These are phyloP conservation scores for Apis dorsata DNA, from an alignment of 1,140 invertebrate species.

Conservation along the genomic window DNA sequence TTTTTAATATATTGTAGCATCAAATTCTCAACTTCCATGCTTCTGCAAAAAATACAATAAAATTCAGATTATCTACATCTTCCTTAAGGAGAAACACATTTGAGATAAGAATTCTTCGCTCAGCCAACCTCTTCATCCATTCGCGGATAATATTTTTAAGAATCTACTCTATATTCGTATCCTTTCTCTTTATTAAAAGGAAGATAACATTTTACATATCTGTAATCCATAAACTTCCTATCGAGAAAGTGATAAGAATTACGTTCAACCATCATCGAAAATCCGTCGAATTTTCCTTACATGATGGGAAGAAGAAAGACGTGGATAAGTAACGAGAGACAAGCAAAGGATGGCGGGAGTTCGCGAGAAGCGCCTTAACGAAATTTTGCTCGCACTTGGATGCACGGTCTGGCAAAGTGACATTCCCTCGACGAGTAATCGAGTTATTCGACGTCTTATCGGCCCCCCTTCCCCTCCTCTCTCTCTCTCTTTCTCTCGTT, in stretches of 20 bases:
- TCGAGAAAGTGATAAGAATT: background rate
- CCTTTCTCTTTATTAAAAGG: too few species aligned
- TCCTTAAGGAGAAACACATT: background rate
- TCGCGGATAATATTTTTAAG: too few species aligned
- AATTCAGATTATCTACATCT: background rate
- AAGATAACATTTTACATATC: too few species aligned
- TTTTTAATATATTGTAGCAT: background rate
- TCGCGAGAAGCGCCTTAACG: slow-evolving; percentile 64
- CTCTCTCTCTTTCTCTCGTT: background rate
- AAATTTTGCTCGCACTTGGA: slow-evolving; percentile 70
- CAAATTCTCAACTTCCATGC: background rate
- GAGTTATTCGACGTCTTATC: slow-evolving; percentile 75
- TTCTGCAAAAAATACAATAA: background rate
- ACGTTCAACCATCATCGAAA: slow-evolving; percentile 7
- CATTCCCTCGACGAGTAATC: slow-evolving; percentile 73
- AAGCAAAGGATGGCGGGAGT: slow-evolving; percentile 27
- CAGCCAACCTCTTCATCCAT: too few species aligned
- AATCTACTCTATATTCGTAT: too few species aligned
- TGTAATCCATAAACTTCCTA: background rate
- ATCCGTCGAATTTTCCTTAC: slow-evolving; percentile 7
- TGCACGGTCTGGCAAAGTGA: slow-evolving; percentile 72
- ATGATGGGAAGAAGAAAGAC: slow-evolving; percentile 1
- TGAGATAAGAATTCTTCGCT: too few species aligned
- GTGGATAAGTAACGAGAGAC: slow-evolving; percentile 48
- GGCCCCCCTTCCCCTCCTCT: background rate